Evolutionary conservation across 2,888 invertebrate species (phyloP), one percentile per base, ranked within the genome.

Genomic region (Andrena flavipes): DNA sequence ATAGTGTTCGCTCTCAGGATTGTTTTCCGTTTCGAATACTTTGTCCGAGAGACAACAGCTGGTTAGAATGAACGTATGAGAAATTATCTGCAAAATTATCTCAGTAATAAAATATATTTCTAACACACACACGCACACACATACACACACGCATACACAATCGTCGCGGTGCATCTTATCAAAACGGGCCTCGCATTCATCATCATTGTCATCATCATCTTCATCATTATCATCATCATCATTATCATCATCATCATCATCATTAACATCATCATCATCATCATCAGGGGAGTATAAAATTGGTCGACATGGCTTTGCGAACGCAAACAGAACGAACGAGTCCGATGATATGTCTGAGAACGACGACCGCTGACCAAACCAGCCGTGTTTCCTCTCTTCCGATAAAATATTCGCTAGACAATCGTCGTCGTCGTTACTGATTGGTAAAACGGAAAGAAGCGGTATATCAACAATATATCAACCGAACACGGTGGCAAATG

Each of bases 41-140:
- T 35, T 26, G 70, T 64, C 60, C 67, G 72, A 80, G 67, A 56
- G 62, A 63, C 62, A 63, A 48, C 67, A 56, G 65, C 49, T n/a
- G 65, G 49, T 75, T 70, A 71, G 70, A 81, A 74, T 49, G 62
- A 81, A 80, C 80, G 63, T 79, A 80, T 48, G 65, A 79, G 80
- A 72, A 80, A 79, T 67, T 67, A 72, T 84, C 86, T 90, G 86
- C 89, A 92, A 84, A 90, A 89, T 88, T 90, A 89, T 89, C 89
- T 89, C 89, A 83, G 91, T 93, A 92, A 91, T 93, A 93, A 93
- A 93, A 93, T 93, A 93, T 91, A 91, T 91, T 88, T 88, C 90
- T 89, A 90, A 88, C 90, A 80, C 78, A 80, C 78, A 80, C 79
- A 4, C 13, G 4, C 42, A 3, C 42, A 5, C 42, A 42, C 42